phyloP scores from a whole-genome alignment of 37 sponge, comb jelly and placozoan genomes.

The Aplysina aerophoba region DNA sequence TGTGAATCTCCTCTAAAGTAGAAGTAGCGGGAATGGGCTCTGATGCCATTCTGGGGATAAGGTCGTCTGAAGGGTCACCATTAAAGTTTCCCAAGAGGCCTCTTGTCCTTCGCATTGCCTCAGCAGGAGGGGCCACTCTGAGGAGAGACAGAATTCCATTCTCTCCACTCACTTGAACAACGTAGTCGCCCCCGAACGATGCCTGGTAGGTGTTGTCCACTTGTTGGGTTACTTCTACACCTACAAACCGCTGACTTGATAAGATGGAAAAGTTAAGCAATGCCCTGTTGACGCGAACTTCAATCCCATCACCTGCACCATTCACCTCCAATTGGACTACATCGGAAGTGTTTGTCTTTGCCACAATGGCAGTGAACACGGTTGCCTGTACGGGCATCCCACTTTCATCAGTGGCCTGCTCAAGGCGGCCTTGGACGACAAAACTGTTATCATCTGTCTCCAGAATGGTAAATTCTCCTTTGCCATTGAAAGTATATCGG shows the following conservation, averaged over 20 bases:
- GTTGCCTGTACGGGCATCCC: conserved; percentile 40
- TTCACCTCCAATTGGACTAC: conserved; percentile 25
- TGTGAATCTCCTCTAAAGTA: conserved; percentile 48
- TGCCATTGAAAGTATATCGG: conserved; percentile 77
- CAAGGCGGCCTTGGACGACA: conserved; percentile 65
- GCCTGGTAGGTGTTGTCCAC: conserved; percentile 29
- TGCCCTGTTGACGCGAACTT: conserved; percentile 20
- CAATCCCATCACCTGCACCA: background rate
- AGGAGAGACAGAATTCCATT: conserved; percentile 46
- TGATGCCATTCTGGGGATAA: conserved; percentile 26
- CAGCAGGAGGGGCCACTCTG: conserved; percentile 1
- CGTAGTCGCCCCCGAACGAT: conserved; percentile 15
- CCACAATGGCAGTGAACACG: conserved; percentile 71
- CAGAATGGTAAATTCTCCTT: conserved; percentile 64
- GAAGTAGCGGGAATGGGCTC: conserved; percentile 30
- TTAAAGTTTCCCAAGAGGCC: conserved; percentile 51
- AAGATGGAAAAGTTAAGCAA: conserved; percentile 25
- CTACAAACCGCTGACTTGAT: background rate
- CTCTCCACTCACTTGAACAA: conserved; percentile 22
- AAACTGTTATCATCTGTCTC: conserved; percentile 55
- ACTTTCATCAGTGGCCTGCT: conserved; percentile 1
- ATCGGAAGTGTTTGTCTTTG: conserved; percentile 31
- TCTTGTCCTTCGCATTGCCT: conserved; percentile 1
- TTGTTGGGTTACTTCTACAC: conserved; percentile 18
- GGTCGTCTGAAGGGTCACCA: conserved; percentile 50